These are phyloP conservation scores for human (Homo sapiens) DNA, from an alignment of 2,113 vertebrate species.

Conservation along the genomic window GRCh38 chrX:108208501-108209000, in stretches of 20 bases:
- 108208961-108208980: neutral
- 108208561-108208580: neutral
- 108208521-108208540: neutral
- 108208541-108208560: conserved; percentile 14
- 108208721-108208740: neutral
- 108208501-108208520: conserved; percentile 25
- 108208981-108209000: neutral
- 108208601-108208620: conserved; percentile 11
- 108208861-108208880: neutral
- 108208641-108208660: neutral
- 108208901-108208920: neutral
- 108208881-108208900: neutral
- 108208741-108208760: neutral
- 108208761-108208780: neutral
- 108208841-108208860: neutral
- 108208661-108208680: neutral
- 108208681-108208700: neutral
- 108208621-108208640: neutral
- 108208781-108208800: neutral
- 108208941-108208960: neutral
- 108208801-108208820: neutral
- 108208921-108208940: neutral
- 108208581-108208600: conserved; percentile 15
- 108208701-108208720: neutral
- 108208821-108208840: neutral